These are phyloP conservation scores for Lucifuga dentata DNA, from an alignment of 2,113 vertebrate genomes.

Conservation along the genomic window DNA sequence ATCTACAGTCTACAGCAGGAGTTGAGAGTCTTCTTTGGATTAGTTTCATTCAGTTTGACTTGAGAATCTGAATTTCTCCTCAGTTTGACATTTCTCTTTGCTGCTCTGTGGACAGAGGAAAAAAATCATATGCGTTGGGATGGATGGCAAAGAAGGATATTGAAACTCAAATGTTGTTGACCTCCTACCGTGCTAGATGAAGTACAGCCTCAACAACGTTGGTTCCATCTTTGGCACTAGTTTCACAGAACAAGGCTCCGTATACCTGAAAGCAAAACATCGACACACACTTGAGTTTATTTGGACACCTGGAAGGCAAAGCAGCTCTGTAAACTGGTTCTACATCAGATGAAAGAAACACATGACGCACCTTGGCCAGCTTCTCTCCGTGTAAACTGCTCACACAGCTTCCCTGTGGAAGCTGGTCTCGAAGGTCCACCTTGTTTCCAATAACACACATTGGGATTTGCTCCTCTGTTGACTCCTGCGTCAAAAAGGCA, in stretches of 20 bases:
- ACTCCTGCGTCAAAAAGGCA: constrained; percentile 60
- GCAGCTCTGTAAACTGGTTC: neutral
- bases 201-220: constrained; percentile 78
- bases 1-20: constrained; percentile 73
- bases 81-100: constrained; percentile 71
- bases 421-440: constrained; percentile 66
- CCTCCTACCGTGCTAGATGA: constrained; percentile 77
- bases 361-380: constrained; percentile 73
- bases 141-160: constrained; percentile 1
- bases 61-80: constrained; percentile 25
- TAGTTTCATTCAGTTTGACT: constrained; percentile 54
- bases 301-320: constrained; percentile 4
- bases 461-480: constrained; percentile 54
- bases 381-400: constrained; percentile 74
- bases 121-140: constrained; percentile 11
- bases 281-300: constrained; percentile 40
- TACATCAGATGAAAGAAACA: neutral
- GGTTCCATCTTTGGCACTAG: constrained; percentile 83
- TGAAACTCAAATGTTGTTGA: neutral
- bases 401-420: constrained; percentile 56
- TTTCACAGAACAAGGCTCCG: constrained; percentile 83
- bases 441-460: constrained; percentile 85
- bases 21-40: constrained; percentile 39
- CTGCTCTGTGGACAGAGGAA: constrained; percentile 64
- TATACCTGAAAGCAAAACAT: constrained; percentile 73